A percentile compares a stretch with the other conserved stretches of the same genome.
Evolutionary conservation across 2,113 vertebrate genomes (phyloP).

Genomic region (Microcebus ravelobensis): DNA sequence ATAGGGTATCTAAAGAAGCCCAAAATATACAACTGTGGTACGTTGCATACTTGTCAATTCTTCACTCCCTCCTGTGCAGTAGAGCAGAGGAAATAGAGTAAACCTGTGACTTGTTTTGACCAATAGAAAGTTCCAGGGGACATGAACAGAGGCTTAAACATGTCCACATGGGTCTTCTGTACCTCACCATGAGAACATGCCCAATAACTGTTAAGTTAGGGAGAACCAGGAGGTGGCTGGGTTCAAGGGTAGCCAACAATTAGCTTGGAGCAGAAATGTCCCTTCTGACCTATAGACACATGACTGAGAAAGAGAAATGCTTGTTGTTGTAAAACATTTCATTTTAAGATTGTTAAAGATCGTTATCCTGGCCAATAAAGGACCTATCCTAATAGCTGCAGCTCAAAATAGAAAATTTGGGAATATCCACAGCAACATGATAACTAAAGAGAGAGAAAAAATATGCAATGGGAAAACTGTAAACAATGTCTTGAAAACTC

Average conservation of each 20-base stretch:
- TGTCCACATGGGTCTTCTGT: background rate
- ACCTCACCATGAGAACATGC: background rate
- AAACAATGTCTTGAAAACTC: background rate
- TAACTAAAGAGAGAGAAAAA: background rate
- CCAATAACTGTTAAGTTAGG: background rate
- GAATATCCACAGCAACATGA: background rate
- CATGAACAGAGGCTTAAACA: background rate
- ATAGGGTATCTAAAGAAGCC: background rate
- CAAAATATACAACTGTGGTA: background rate
- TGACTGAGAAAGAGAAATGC: background rate
- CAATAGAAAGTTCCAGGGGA: background rate
- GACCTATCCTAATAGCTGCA: background rate
- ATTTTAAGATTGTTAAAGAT: background rate
- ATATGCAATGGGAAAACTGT: background rate
- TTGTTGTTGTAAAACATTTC: background rate
- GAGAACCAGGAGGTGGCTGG: background rate
- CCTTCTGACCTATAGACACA: background rate
- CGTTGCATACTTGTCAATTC: background rate
- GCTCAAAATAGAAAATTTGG: background rate
- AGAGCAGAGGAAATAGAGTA: background rate
- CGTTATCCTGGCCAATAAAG: background rate
- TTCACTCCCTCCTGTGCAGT: background rate
- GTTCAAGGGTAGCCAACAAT: background rate
- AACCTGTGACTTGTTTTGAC: background rate
- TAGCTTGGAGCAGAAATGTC: background rate